Base-by-base conservation (phyloP, 2,888 invertebrate genomes). In the Neocrepidodera transversa region DNA sequence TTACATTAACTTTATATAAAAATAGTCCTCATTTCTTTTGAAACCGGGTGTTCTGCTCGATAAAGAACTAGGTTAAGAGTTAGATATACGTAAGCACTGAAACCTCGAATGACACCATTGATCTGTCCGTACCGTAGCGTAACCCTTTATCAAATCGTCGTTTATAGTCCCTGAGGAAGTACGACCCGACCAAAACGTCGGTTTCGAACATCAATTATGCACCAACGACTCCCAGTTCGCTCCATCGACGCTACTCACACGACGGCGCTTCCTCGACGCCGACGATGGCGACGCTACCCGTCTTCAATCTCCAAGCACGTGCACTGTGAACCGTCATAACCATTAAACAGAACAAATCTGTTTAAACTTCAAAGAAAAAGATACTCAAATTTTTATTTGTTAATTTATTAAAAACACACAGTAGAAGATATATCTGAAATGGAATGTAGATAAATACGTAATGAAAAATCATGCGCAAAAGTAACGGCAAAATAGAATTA, bases 171-270 rank as follows among this genome's bases (percentile, higher is more conserved):
- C 54, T 45, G 16, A 32, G 45, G 36, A 54, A 54, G 20, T n/a
- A 35, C 54, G 36, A 54, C 16, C 54, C 35, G 36, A 36, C 45
- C 54, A 26, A 36, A 45, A 54, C 45, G 36, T 54, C 36, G 54
- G 54, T 36, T 54, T 47, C 17, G 45, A 54, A 35, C 54, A 54
- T 54, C 45, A 54, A 54, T 54, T 54, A 54, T 54, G 45, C 36
- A 54, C 14, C 45, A 45, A 54, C 54, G 54, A 45, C 45, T 54
- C 54, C 54, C 54, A 5, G 45, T 54, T 35, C 54, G 45, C 45
- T 26, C 45, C 36, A 36, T 13, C 36, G 45, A 10, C 18, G 36
- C 45, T 35, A 16, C 36, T 54, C 45, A 47, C 36, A 47, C 45
- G 45, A 35, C 26, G 47, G 36, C 26, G 36, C 35, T 30, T 13